Conservation (phyloP, 2,888 invertebrate genomes). For the Salticus scenicus region DNA sequence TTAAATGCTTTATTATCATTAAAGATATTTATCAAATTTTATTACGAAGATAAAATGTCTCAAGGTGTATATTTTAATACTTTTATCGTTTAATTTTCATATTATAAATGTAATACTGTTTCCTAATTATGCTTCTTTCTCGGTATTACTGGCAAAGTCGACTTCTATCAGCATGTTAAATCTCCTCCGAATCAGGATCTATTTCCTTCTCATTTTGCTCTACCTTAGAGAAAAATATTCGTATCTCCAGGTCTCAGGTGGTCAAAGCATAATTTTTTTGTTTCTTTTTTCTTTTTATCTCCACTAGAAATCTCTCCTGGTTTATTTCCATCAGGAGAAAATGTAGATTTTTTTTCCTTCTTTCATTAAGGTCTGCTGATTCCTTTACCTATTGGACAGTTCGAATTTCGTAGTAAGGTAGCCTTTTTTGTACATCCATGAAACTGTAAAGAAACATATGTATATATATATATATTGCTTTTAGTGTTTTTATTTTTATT, state of each 20-base stretch:
- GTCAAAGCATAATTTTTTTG: background rate
- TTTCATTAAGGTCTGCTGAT: constrained; percentile 8
- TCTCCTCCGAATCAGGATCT: background rate
- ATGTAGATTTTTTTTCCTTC: constrained; percentile 12
- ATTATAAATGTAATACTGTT: background rate
- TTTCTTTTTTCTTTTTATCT: background rate
- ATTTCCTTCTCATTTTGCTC: background rate
- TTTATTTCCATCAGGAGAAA: background rate
- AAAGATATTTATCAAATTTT: too few relatives aligned
- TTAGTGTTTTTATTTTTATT: too few relatives aligned
- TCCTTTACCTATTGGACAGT: background rate
- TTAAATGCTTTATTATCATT: too few relatives aligned
- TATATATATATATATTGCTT: too few relatives aligned
- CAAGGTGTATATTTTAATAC: too few relatives aligned
- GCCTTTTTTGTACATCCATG: background rate
- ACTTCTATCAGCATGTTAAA: constrained; percentile 11
- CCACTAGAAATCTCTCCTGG: background rate
- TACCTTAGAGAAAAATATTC: background rate
- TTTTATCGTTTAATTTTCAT: background rate
- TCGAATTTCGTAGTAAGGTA: background rate
- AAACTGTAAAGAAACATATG: too few relatives aligned
- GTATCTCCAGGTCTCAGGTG: constrained; percentile 10
- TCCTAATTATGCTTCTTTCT: background rate
- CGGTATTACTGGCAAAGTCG: background rate
- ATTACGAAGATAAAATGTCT: too few relatives aligned